A percentile compares a stretch with the other conserved stretches of the same genome.
These are phyloP conservation scores for Stomorhina lunata DNA, from an alignment of 2,888 invertebrate genomes.

Conservation along the genomic window DNA sequence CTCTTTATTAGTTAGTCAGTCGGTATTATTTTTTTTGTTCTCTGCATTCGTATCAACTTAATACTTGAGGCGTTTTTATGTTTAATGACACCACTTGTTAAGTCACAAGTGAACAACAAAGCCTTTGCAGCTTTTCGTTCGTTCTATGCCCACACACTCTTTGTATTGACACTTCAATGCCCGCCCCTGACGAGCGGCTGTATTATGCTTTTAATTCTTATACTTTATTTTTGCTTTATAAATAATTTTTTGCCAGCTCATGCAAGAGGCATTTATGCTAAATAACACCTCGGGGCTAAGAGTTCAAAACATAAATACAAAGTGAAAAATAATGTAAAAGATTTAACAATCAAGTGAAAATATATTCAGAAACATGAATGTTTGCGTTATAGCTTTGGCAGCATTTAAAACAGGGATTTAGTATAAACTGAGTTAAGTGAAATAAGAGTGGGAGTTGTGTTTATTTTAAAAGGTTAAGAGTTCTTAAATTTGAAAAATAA, in stretches of 20 bases:
- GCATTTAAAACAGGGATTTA: too few species aligned
- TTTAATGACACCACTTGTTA: conserved; percentile 59
- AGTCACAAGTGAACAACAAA: conserved; percentile 56
- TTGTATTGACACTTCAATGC: neutral
- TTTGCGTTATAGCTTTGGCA: too few species aligned
- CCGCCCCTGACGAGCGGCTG: neutral
- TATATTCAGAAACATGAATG: too few species aligned
- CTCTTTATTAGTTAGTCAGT: conserved; percentile 39
- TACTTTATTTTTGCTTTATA: conserved; percentile 13
- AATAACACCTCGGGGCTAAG: conserved; percentile 49
- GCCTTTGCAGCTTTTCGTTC: neutral
- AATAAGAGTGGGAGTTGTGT: neutral
- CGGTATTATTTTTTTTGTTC: neutral
- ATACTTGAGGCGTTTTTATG: conserved; percentile 46
- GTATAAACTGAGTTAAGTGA: neutral
- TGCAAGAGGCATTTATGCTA: conserved; percentile 58
- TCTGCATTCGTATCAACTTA: neutral
- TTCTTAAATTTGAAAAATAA: neutral
- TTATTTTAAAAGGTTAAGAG: neutral
- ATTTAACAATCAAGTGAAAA: conserved; percentile 15
- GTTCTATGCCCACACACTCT: neutral
- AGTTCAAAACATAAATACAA: conserved; percentile 36
- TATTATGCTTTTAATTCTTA: conserved; percentile 18
- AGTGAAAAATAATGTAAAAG: conserved; percentile 53
- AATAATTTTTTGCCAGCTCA: conserved; percentile 17